Evolutionary conservation across 2,888 invertebrate genomes (phyloP).

Genomic region (Periphyllus acericola): DNA sequence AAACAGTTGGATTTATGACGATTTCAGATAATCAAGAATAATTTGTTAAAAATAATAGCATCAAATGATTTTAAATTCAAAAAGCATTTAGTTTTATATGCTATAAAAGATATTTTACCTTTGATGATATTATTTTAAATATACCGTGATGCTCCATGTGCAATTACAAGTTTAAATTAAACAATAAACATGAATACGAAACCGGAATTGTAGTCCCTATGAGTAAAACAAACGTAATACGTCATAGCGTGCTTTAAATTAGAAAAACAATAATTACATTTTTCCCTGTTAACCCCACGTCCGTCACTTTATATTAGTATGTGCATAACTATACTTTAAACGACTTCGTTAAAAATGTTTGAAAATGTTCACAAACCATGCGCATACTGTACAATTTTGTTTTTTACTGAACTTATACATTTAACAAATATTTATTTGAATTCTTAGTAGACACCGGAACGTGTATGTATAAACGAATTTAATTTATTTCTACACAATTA

Average conservation of each 20-base stretch:
- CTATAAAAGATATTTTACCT: not conserved
- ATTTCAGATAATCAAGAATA: too few species aligned
- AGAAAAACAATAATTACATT: constrained; percentile 25
- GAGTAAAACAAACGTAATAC: constrained; percentile 15
- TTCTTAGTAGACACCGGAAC: not conserved
- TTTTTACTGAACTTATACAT: not conserved
- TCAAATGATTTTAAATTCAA: too few species aligned
- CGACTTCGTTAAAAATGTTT: not conserved
- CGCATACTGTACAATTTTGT: not conserved
- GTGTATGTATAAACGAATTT: not conserved
- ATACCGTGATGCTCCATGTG: not conserved
- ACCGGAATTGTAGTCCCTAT: not conserved
- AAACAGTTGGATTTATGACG: too few species aligned
- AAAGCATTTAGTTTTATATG: too few species aligned
- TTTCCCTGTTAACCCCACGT: not conserved
- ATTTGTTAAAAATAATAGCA: too few species aligned
- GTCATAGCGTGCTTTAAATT: constrained; percentile 15
- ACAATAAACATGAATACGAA: not conserved
- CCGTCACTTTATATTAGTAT: not conserved
- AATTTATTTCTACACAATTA: not conserved
- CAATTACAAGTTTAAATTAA: not conserved
- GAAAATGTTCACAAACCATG: not conserved
- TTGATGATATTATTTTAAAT: not conserved
- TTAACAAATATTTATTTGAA: not conserved
- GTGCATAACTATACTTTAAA: not conserved